phyloP scores from a whole-genome alignment of 2,797 vertebrate genomes.

The Betta splendens region DNA sequence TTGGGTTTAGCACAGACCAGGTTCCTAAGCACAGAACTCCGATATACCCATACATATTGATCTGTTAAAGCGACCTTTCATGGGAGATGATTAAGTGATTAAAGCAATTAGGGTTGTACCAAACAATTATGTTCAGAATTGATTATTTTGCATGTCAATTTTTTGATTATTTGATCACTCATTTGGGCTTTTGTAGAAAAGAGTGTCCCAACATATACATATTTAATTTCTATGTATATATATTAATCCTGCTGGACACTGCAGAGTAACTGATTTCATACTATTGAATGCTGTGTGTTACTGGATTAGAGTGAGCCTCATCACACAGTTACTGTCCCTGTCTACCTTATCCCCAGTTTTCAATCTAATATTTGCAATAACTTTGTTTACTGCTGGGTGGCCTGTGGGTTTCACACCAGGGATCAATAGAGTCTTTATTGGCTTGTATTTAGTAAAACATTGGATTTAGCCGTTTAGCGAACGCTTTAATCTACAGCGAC shows the following conservation, averaged over 20 bases:
- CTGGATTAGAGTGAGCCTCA: too few relatives aligned
- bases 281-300: too few relatives aligned
- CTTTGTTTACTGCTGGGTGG: too few relatives aligned
- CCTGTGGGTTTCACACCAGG: too few relatives aligned
- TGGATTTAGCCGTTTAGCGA: too few relatives aligned
- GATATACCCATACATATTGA: slow-evolving; percentile 28
- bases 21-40: slow-evolving; percentile 53
- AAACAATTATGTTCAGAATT: slow-evolving; percentile 16
- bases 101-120: slow-evolving; percentile 1
- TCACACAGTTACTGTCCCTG: too few relatives aligned
- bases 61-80: slow-evolving; percentile 21
- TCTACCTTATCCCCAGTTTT: too few relatives aligned
- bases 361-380: too few relatives aligned
- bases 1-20: slow-evolving; percentile 51
- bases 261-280: too few relatives aligned
- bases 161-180: not conserved
- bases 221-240: not conserved
- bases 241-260: not conserved
- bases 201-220: not conserved
- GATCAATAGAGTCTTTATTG: too few relatives aligned
- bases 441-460: too few relatives aligned
- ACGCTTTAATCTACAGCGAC: too few relatives aligned
- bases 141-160: slow-evolving; percentile 2
- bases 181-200: not conserved
- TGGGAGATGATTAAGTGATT: slow-evolving; percentile 9